Conservation (phyloP, 2,113 vertebrate species). For the Patagioenas fasciata region DNA sequence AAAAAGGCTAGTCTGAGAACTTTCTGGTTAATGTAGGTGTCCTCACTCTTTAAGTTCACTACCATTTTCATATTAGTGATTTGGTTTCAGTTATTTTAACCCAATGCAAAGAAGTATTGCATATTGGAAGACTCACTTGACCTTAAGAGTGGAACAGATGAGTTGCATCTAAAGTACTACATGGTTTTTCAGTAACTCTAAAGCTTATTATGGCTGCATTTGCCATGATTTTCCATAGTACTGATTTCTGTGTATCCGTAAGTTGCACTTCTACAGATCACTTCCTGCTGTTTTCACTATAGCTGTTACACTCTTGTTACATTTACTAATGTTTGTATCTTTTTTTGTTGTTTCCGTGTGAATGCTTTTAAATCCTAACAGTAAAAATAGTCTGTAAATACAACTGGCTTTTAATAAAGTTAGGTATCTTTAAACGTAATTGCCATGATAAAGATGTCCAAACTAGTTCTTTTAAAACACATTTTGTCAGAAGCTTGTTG, state of each 20-base stretch:
- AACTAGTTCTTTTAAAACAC: not conserved
- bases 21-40: not conserved
- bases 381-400: not conserved
- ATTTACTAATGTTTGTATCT: not conserved
- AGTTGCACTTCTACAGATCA: accelerated
- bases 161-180: not conserved
- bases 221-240: accelerated
- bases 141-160: not conserved
- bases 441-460: not conserved
- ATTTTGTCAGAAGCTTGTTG: not conserved
- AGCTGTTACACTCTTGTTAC: not conserved
- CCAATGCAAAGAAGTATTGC: not conserved
- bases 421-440: not conserved
- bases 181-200: not conserved
- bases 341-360: not conserved
- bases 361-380: not conserved
- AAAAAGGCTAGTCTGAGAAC: not conserved
- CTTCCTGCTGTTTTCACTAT: not conserved
- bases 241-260: not conserved
- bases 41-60: not conserved
- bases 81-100: not conserved
- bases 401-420: not conserved
- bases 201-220: not conserved
- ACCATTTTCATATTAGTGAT: not conserved
- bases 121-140: not conserved